Conservation (phyloP, 2,797 vertebrate genomes). For the Luscinia luscinia region DNA sequence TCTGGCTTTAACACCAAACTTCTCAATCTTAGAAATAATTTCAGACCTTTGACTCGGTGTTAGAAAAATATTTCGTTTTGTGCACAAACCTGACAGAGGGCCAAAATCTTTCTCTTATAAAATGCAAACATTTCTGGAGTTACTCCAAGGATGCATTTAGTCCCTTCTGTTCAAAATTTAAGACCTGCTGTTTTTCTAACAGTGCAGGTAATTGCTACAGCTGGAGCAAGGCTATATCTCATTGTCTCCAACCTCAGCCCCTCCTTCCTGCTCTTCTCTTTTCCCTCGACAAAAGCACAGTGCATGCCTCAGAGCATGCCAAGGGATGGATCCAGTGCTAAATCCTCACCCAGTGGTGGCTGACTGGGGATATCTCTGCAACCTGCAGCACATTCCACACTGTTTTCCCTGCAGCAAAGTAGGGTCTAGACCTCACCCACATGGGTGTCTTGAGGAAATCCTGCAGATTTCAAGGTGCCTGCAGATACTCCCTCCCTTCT, state of each 20-base stretch:
- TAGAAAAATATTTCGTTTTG: constrained; percentile 16
- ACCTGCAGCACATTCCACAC: not conserved
- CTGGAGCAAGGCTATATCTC: constrained; percentile 2
- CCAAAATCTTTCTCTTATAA: not conserved
- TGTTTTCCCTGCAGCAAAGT: not conserved
- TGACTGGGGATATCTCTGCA: not conserved
- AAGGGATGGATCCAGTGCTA: not conserved
- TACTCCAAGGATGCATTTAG: constrained; percentile 41
- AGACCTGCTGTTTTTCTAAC: constrained; percentile 32
- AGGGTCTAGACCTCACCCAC: not conserved
- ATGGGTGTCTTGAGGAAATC: not conserved
- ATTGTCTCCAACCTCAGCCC: not conserved
- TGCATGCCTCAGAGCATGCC: not conserved
- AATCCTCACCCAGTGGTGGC: accelerated
- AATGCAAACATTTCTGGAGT: constrained; percentile 12
- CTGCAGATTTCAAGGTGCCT: not conserved
- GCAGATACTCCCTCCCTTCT: not conserved
- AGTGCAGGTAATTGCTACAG: constrained; percentile 38
- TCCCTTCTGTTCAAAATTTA: constrained; percentile 59
- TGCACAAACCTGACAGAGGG: not conserved
- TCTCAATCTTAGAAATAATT: constrained; percentile 2
- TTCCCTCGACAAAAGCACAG: not conserved
- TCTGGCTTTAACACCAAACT: not conserved
- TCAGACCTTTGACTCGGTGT: not conserved
- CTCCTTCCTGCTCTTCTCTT: not conserved